Conservation (phyloP, 2,113 vertebrate genomes). For the Dolichotis patagonum region DNA sequence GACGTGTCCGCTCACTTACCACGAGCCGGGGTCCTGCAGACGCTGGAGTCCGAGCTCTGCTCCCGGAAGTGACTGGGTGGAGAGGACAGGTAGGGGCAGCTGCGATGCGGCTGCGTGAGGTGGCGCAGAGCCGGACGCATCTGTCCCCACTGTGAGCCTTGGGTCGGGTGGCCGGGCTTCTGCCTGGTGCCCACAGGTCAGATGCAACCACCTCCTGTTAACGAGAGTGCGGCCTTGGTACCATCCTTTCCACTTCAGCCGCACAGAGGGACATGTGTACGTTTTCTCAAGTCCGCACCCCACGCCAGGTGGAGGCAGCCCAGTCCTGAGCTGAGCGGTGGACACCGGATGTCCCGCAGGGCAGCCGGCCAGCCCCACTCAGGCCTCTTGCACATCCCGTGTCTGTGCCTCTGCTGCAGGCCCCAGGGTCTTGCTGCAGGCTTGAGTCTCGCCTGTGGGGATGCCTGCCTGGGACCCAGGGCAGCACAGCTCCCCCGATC, state of each 20-base stretch:
- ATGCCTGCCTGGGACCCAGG: not conserved
- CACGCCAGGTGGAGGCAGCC: not conserved
- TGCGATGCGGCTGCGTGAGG: not conserved
- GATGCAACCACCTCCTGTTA: not conserved
- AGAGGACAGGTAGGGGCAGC: not conserved
- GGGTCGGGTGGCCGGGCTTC: not conserved
- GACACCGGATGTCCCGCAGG: not conserved
- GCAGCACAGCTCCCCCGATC: not conserved
- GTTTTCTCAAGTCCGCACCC: not conserved
- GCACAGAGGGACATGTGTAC: not conserved
- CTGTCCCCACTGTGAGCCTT: not conserved
- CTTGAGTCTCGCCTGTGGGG: not conserved
- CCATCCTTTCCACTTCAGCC: not conserved
- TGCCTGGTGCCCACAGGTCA: not conserved
- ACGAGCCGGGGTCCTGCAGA: not conserved
- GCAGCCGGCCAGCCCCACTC: rapidly evolving
- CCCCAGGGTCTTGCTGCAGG: not conserved
- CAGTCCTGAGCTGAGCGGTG: not conserved
- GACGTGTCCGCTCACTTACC: not conserved
- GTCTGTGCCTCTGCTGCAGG: not conserved
- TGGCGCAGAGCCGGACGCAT: not conserved
- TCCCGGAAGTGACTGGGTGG: too few species aligned
- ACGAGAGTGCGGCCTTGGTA: not conserved
- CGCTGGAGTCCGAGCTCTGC: not conserved
- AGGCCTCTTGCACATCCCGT: not conserved